These are phyloP conservation scores for Xenopus laevis DNA, from an alignment of 2,113 vertebrate species.

Conservation along the genomic window DNA sequence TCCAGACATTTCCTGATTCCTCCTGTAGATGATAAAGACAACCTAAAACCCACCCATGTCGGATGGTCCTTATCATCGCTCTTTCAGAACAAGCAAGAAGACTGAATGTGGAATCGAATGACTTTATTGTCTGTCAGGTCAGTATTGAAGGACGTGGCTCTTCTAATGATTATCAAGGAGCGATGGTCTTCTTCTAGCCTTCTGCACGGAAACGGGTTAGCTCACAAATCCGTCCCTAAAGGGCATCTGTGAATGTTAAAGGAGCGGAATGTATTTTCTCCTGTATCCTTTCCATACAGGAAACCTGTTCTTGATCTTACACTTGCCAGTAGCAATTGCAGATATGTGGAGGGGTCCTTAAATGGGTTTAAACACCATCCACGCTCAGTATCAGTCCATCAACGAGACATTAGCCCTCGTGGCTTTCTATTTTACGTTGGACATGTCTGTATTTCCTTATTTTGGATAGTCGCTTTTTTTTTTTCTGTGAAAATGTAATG, in stretches of 20 bases:
- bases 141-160: background rate
- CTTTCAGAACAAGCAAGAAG: slow-evolving; percentile 73
- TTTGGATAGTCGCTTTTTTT: background rate
- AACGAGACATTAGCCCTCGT: no score
- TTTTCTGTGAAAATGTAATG: slow-evolving; percentile 23
- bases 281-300: no score
- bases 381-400: no score
- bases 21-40: slow-evolving; percentile 70
- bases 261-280: no score
- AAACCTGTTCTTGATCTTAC: no score
- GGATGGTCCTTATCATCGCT: slow-evolving; percentile 73
- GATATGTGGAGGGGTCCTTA: no score
- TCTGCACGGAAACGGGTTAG: background rate
- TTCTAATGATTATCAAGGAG: background rate
- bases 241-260: no score
- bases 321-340: no score
- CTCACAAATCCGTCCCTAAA: background rate
- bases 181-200: background rate
- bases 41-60: slow-evolving; percentile 59
- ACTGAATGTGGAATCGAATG: slow-evolving; percentile 50
- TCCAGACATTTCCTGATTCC: slow-evolving; percentile 93
- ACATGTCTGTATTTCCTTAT: no score
- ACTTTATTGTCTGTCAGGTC: background rate
- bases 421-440: no score
- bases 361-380: no score